These are phyloP conservation scores for Heliconius hermathena DNA, from an alignment of 1,140 invertebrate species.

Conservation along the genomic window DNA sequence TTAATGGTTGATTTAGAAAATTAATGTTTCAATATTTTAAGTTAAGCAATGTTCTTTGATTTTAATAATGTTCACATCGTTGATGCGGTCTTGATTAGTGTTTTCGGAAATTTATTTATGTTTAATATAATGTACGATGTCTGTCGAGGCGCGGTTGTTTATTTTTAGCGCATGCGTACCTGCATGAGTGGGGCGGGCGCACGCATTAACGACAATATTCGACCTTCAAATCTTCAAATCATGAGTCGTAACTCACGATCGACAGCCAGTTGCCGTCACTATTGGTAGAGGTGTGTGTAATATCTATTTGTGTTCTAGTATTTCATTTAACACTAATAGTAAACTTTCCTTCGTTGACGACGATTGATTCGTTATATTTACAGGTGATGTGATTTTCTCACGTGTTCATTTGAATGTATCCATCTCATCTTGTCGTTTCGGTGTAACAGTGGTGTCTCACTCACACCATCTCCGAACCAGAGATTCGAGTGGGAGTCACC, in stretches of 20 bases:
- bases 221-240: constrained; percentile 52
- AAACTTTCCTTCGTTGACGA: constrained; percentile 32
- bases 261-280: constrained; percentile 53
- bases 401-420: constrained; percentile 58
- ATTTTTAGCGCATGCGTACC: constrained; percentile 62
- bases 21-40: not conserved
- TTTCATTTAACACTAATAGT: constrained; percentile 37
- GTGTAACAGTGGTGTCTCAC: constrained; percentile 63
- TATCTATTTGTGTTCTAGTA: constrained; percentile 45
- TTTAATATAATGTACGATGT: constrained; percentile 47
- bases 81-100: not conserved
- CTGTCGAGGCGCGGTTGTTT: constrained; percentile 40
- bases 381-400: constrained; percentile 66
- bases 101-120: constrained; percentile 46
- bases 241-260: constrained; percentile 55
- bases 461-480: constrained; percentile 55
- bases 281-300: constrained; percentile 47
- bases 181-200: constrained; percentile 50
- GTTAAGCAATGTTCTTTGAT: not conserved
- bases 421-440: constrained; percentile 45
- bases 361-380: constrained; percentile 57
- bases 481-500: constrained; percentile 61
- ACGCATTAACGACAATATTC: constrained; percentile 43
- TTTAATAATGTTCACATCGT: not conserved
- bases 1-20: not conserved